phyloP scores from a whole-genome alignment of 2,888 invertebrate species.

The Caradrina kadenii region DNA sequence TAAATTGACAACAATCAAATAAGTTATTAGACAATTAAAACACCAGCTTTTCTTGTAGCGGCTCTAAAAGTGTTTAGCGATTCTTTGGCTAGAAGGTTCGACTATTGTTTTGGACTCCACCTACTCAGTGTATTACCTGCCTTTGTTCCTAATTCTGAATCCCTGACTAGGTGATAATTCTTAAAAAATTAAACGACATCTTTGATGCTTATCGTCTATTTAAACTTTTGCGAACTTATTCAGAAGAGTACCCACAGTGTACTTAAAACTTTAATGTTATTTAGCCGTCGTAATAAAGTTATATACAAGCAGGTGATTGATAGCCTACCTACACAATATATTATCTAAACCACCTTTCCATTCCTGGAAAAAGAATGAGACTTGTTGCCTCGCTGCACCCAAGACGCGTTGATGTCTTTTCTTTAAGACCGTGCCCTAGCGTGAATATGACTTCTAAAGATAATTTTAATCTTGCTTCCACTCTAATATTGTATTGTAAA shows the following conservation, averaged over 20 bases:
- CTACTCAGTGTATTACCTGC: neutral
- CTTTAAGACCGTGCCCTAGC: constrained; percentile 50
- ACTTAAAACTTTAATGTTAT: too few relatives aligned
- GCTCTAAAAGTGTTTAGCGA: neutral
- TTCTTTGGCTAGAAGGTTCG: neutral
- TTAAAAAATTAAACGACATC: neutral
- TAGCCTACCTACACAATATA: neutral
- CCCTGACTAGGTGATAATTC: neutral
- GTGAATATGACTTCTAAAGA: neutral
- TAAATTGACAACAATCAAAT: neutral
- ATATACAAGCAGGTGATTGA: neutral
- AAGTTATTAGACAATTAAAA: too few relatives aligned
- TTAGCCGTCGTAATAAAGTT: neutral
- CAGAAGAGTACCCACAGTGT: too few relatives aligned
- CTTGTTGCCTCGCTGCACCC: constrained; percentile 7
- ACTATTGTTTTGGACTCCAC: neutral
- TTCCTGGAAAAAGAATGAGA: neutral
- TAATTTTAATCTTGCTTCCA: neutral
- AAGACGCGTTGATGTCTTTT: constrained; percentile 80
- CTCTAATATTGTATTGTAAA: neutral
- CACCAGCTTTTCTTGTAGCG: neutral
- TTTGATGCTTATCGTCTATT: neutral
- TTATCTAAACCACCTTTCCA: neutral
- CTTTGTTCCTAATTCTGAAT: neutral
- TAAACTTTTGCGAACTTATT: neutral